phyloP scores from a whole-genome alignment of 2,113 vertebrate species.

The Serilophus lunatus region DNA sequence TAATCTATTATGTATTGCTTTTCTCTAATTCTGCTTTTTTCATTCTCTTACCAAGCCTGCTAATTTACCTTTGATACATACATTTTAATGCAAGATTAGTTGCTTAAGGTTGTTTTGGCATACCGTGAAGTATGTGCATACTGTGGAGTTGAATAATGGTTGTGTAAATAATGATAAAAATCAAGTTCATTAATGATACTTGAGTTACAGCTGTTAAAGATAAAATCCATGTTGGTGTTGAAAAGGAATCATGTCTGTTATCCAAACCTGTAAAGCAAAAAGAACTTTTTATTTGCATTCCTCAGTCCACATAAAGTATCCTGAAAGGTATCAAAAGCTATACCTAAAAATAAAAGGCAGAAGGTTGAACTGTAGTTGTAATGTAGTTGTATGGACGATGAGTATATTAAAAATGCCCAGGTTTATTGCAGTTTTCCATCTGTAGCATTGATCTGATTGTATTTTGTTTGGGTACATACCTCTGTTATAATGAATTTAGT shows the following conservation, averaged over 20 bases:
- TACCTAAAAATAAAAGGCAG: background rate
- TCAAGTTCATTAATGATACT: background rate
- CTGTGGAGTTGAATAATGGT: background rate
- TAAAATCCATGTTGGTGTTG: background rate
- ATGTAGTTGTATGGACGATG: background rate
- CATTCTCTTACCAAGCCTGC: background rate
- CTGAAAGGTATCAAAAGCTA: background rate
- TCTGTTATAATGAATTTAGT: background rate
- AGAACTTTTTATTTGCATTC: background rate
- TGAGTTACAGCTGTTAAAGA: background rate
- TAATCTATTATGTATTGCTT: background rate
- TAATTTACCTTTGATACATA: background rate
- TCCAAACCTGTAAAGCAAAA: background rate
- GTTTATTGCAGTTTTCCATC: background rate
- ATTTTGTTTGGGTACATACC: background rate
- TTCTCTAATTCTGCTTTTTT: fast-evolving
- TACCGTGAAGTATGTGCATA: background rate
- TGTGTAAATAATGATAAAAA: background rate
- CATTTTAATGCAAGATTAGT: background rate
- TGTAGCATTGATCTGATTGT: background rate
- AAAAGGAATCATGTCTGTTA: background rate
- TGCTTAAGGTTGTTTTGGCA: background rate
- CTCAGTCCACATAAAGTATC: background rate
- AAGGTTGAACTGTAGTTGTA: background rate
- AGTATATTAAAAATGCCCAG: background rate